Evolutionary conservation across 2,797 vertebrate genomes (phyloP).

Genomic region (Pteropus rufus): DNA sequence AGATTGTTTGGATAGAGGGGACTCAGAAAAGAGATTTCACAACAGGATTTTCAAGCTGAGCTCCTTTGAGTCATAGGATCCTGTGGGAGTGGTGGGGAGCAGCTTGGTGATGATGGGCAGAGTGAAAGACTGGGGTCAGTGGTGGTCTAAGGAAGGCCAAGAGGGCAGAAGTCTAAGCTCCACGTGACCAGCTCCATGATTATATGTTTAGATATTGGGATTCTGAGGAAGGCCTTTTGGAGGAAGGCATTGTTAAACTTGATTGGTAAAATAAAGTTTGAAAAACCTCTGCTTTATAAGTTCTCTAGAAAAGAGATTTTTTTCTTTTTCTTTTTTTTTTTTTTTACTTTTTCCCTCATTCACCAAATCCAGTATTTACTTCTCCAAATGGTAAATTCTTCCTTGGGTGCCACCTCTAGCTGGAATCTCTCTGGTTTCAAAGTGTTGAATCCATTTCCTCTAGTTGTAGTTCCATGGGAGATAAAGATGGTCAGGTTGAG

Average conservation of each 20-base stretch:
- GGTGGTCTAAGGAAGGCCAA: not conserved
- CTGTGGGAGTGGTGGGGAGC: too few relatives aligned
- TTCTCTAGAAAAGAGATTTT: not conserved
- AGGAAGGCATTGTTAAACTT: not conserved
- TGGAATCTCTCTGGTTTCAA: not conserved
- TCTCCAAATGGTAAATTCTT: not conserved
- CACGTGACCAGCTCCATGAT: fast-evolving
- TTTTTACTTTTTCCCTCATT: not conserved
- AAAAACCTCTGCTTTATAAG: not conserved
- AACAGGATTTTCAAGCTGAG: not conserved
- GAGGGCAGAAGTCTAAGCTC: not conserved
- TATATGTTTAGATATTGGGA: not conserved
- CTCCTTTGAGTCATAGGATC: not conserved
- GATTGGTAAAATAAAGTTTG: slow-evolving; percentile 11
- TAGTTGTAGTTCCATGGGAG: not conserved
- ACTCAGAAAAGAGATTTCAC: not conserved
- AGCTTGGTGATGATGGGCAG: not conserved
- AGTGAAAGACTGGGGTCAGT: not conserved
- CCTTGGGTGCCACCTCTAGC: not conserved
- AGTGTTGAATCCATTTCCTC: not conserved
- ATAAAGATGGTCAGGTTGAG: not conserved
- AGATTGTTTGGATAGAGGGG: not conserved
- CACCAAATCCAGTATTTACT: not conserved
- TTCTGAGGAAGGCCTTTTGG: not conserved
- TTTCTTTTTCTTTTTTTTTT: not conserved